Conservation (phyloP, 2,888 invertebrate genomes). For the Tyria jacobaeae region DNA sequence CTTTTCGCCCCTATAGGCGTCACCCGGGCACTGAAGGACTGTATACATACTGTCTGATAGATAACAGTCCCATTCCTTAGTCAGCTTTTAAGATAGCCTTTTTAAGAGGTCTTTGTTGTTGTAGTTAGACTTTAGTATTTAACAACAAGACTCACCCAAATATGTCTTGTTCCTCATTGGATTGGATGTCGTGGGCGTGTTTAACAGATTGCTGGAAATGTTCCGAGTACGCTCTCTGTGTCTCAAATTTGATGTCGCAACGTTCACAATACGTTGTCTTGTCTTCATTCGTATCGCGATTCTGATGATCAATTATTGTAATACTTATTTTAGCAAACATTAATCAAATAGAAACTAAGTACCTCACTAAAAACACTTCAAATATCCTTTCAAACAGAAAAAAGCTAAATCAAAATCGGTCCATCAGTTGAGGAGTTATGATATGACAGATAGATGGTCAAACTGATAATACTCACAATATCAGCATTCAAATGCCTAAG, state of each 20-base stretch:
- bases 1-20: too few relatives aligned
- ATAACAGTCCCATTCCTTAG: too few relatives aligned
- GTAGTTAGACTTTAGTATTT: too few relatives aligned
- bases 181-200: constrained; percentile 52
- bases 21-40: too few relatives aligned
- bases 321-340: neutral
- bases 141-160: neutral
- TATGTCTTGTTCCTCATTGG: neutral
- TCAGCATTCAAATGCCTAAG: neutral
- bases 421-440: too few relatives aligned
- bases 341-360: too few relatives aligned
- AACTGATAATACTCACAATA: constrained; percentile 3
- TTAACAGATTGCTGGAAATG: constrained; percentile 71
- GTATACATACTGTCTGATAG: too few relatives aligned
- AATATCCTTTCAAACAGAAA: neutral
- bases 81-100: too few relatives aligned
- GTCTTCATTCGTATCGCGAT: neutral
- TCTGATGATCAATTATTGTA: neutral
- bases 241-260: constrained; percentile 68
- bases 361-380: too few relatives aligned
- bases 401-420: too few relatives aligned
- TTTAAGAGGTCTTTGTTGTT: neutral
- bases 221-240: constrained; percentile 63
- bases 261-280: constrained; percentile 32
- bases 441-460: too few relatives aligned